Evolutionary conservation across 2,797 vertebrate species (phyloP).

Genomic region (Aplochiton taeniatus): DNA sequence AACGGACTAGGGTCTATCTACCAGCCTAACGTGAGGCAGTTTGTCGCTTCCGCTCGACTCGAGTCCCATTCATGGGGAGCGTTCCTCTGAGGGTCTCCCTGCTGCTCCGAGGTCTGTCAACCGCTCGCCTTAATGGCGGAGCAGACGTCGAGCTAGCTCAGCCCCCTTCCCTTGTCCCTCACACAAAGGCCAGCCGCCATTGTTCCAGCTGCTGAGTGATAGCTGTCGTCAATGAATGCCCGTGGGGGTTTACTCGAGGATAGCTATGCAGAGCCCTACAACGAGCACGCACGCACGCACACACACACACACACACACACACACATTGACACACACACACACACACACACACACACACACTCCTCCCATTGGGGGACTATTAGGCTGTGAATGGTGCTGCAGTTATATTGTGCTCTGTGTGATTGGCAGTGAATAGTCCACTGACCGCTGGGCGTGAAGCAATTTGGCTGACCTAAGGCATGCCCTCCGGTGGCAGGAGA

Average conservation of each 20-base stretch:
- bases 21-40: too few species aligned
- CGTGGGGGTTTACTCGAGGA: slow-evolving; percentile 23
- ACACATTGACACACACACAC: background rate
- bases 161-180: slow-evolving; percentile 17
- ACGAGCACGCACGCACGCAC: background rate
- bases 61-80: slow-evolving; percentile 4
- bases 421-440: slow-evolving; percentile 45
- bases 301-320: background rate
- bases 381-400: slow-evolving; percentile 53
- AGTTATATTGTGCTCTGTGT: slow-evolving; percentile 54
- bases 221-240: slow-evolving; percentile 43
- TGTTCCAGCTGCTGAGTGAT: slow-evolving; percentile 57
- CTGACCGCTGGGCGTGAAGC: slow-evolving; percentile 21
- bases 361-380: slow-evolving; percentile 48
- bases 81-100: background rate
- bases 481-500: slow-evolving; percentile 21
- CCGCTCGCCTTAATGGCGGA: slow-evolving; percentile 19
- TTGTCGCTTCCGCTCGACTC: background rate
- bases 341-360: slow-evolving; percentile 22
- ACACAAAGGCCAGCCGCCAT: slow-evolving; percentile 27
- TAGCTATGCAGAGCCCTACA: slow-evolving; percentile 32
- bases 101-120: slow-evolving; percentile 7
- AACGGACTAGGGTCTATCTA: too few species aligned
- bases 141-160: slow-evolving; percentile 17
- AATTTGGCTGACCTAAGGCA: slow-evolving; percentile 19